Percentiles rank a stretch among this genome's conserved stretches.
These are phyloP conservation scores for Coendou prehensilis DNA, from an alignment of 2,797 vertebrate species.

Conservation along the genomic window DNA sequence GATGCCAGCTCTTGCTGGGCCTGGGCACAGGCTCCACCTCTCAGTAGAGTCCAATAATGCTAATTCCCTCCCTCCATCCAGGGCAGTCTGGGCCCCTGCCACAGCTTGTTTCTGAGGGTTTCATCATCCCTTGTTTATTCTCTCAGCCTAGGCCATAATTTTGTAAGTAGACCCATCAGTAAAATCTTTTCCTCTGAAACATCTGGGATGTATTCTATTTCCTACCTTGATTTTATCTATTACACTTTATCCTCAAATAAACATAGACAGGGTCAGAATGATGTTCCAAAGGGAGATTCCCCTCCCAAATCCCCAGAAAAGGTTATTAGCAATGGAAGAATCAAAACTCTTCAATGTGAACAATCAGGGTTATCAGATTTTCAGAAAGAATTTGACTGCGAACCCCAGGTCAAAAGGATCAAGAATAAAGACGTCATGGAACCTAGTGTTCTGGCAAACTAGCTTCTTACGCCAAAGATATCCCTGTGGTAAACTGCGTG, in stretches of 20 bases:
- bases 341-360: slow-evolving; percentile 64
- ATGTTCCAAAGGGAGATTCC: slow-evolving; percentile 52
- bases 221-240: slow-evolving; percentile 47
- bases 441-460: slow-evolving; percentile 10
- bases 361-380: slow-evolving; percentile 65
- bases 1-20: neutral
- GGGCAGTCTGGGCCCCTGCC: neutral
- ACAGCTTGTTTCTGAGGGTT: slow-evolving; percentile 1
- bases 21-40: neutral
- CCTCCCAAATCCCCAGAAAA: slow-evolving; percentile 68
- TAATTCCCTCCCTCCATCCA: neutral
- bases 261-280: slow-evolving; percentile 45
- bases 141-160: slow-evolving; percentile 56
- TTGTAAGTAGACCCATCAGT: slow-evolving; percentile 43
- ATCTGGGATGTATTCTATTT: slow-evolving; percentile 67
- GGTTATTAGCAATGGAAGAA: slow-evolving; percentile 61
- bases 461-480: slow-evolving; percentile 62
- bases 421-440: slow-evolving; percentile 65
- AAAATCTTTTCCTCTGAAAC: slow-evolving; percentile 62
- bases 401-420: slow-evolving; percentile 46
- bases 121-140: slow-evolving; percentile 40
- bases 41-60: neutral
- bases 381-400: slow-evolving; percentile 60
- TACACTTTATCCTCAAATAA: slow-evolving; percentile 64
- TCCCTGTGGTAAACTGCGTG: slow-evolving; percentile 62